Evolutionary conservation across 2,888 invertebrate species (phyloP).

Genomic region (Hydraecia micacea): DNA sequence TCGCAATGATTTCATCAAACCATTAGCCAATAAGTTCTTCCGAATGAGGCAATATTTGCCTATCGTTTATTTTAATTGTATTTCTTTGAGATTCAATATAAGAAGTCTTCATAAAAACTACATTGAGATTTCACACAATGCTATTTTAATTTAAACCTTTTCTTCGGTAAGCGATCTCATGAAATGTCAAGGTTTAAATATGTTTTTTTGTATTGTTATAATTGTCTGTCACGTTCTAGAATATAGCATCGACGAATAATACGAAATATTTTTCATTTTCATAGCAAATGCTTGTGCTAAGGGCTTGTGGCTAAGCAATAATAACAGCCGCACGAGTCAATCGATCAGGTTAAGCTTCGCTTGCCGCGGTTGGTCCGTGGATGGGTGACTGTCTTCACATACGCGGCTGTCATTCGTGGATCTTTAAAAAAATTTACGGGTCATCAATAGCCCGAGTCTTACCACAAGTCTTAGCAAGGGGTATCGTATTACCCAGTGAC

Average conservation of each 20-base stretch:
- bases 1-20: conserved; percentile 29
- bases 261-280: neutral
- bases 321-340: too few species aligned
- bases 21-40: conserved; percentile 24
- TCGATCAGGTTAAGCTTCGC: too few species aligned
- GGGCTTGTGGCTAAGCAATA: too few species aligned
- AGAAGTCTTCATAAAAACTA: conserved; percentile 30
- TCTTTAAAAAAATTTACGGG: too few species aligned
- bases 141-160: conserved; percentile 33
- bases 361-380: too few species aligned
- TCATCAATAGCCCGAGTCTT: too few species aligned
- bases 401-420: too few species aligned
- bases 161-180: conserved; percentile 17
- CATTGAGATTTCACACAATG: conserved; percentile 18
- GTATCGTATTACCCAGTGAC: too few species aligned
- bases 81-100: conserved; percentile 24
- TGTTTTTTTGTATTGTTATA: neutral
- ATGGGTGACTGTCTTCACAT: too few species aligned
- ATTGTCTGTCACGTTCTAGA: neutral
- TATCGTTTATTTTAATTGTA: conserved; percentile 36
- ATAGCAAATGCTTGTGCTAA: neutral
- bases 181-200: conserved; percentile 45
- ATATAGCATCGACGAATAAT: neutral
- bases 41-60: conserved; percentile 29
- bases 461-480: too few species aligned